Evolutionary conservation across 2,888 invertebrate genomes (phyloP).

Genomic region (Rhingia rostrata): DNA sequence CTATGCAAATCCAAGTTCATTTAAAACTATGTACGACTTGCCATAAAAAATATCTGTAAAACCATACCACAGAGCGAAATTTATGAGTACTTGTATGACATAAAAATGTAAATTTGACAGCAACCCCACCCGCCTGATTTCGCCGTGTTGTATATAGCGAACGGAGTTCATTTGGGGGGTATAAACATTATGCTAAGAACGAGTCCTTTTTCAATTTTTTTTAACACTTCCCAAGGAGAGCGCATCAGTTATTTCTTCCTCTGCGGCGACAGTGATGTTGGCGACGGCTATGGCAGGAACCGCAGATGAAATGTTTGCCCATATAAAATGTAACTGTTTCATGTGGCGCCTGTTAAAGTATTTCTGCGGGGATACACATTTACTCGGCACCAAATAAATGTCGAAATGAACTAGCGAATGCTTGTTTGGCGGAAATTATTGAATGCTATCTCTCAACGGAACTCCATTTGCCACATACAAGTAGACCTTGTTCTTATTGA

Average conservation of each 20-base stretch:
- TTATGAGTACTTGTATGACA: constrained; percentile 72
- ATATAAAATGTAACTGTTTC: constrained; percentile 70
- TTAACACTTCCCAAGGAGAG: constrained; percentile 63
- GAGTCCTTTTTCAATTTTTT: constrained; percentile 39
- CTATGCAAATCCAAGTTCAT: constrained; percentile 72
- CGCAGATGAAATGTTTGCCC: constrained; percentile 65
- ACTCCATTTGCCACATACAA: constrained; percentile 17
- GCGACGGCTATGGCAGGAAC: constrained; percentile 12
- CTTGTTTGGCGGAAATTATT: constrained; percentile 67
- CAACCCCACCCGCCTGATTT: constrained; percentile 25
- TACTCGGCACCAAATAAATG: constrained; percentile 54
- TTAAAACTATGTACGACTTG: constrained; percentile 72
- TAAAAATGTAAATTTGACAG: constrained; percentile 74
- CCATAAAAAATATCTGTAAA: constrained; percentile 62
- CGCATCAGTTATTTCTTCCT: constrained; percentile 58
- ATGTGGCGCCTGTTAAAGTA: constrained; percentile 67
- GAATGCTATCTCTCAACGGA: constrained; percentile 53
- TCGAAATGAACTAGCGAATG: constrained; percentile 47
- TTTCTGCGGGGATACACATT: constrained; percentile 46
- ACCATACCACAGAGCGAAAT: constrained; percentile 55
- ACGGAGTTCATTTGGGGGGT: constrained; percentile 64
- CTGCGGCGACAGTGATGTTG: constrained; percentile 12
- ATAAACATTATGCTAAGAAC: constrained; percentile 69
- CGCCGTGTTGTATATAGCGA: constrained; percentile 15
- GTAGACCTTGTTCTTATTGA: constrained; percentile 35